Conservation (phyloP, 2,113 vertebrate species). For the Dolichotis patagonum region DNA sequence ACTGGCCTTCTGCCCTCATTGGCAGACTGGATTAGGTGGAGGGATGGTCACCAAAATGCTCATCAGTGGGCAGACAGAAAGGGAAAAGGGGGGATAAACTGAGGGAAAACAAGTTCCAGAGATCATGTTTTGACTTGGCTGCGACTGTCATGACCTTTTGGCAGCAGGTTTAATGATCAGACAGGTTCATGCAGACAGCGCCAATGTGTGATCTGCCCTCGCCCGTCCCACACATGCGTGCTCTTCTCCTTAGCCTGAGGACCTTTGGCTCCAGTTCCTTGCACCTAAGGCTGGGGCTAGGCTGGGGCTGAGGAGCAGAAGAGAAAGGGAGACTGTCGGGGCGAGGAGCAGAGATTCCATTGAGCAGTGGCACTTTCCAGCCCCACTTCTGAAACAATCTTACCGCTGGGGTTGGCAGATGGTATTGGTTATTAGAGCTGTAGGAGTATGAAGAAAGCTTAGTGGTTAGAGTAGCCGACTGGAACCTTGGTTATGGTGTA, state of each 20-base stretch:
- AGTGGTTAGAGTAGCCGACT: not conserved
- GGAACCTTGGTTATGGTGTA: not conserved
- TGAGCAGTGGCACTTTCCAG: not conserved
- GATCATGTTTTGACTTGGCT: not conserved
- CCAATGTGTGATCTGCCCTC: not conserved
- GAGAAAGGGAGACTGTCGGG: not conserved
- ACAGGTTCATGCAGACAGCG: constrained; percentile 37
- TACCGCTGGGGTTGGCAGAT: not conserved
- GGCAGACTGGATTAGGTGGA: not conserved
- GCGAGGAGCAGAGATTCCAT: not conserved
- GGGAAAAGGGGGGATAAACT: not conserved
- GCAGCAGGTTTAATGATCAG: constrained; percentile 68
- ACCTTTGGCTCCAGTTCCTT: not conserved
- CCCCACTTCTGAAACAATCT: not conserved
- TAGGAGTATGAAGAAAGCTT: not conserved
- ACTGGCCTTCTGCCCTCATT: not conserved
- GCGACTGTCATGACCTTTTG: not conserved
- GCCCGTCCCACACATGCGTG: not conserved
- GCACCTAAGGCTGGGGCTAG: not conserved
- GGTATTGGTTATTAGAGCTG: not conserved
- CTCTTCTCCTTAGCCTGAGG: not conserved
- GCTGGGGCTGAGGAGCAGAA: not conserved
- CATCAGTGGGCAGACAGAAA: not conserved
- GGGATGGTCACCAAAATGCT: not conserved
- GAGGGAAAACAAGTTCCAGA: constrained; percentile 46